Base-by-base conservation (phyloP, 2,113 vertebrate species). In the Genyomyrus donnyi region DNA sequence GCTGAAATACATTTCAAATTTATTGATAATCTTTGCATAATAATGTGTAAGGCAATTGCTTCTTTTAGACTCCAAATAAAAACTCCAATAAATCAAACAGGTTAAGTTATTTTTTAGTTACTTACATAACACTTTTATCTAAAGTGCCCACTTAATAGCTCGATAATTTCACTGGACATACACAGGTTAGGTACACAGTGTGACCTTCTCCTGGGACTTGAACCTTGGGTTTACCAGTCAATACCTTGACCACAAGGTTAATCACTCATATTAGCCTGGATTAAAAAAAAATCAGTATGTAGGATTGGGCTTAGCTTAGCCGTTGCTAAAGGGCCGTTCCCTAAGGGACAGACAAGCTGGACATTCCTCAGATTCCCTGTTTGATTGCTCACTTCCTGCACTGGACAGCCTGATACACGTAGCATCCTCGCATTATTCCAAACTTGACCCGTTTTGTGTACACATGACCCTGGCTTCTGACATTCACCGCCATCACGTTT, bases 381-480 rank as follows among this genome's bases (percentile, higher is more conserved):
- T 74, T 93, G 88, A 91, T 90, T 92, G 89, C 92, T 93, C 93
- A 49, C 89, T 91, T 92, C 91, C 93, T 89, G 91, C 92, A 93
- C 91, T 92, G 90, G 91, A 92, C 91, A 93, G 80, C 92, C 87
- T 93, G 90, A 93, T 89, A 91, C 90, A 90, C 58, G 80, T 87
- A 24, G 89, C 83, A 52, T 90, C 42, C 80, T 89, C 84, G 9
- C 87, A 91, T 90, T 58, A 77, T 77, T 50, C 42, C 17, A 8
- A 50, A 66, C 21, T 53, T 62, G 56, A 85, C 83, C 15, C 49
- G 45, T 70, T 87, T 90, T 90, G 46, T 87, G 45, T 74, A 74
- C 56, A 49, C 27, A 70, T 90, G 89, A 27, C 89, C 83, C 45
- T 3, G 15, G 45, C 52, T 42, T 42, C 53, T n/a, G 52, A 48